These are phyloP conservation scores for Oligia latruncula DNA, from an alignment of 2,888 invertebrate species.

Conservation along the genomic window DNA sequence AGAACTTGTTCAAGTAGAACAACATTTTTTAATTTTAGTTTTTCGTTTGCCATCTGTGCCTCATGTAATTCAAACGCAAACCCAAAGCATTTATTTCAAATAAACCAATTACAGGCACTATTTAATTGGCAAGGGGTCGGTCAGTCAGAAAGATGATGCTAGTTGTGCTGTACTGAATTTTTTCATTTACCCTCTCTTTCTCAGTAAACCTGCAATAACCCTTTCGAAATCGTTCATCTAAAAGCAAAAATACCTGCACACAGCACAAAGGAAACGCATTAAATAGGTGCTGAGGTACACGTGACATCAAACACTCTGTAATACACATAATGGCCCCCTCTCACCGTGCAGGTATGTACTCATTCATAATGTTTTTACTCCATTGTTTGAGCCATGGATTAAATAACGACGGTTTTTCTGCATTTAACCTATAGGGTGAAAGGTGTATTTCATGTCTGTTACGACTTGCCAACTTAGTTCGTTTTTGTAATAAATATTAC, in stretches of 20 bases:
- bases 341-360: constrained; percentile 62
- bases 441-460: constrained; percentile 13
- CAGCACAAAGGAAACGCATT: constrained; percentile 35
- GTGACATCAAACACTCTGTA: constrained; percentile 31
- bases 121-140: no score
- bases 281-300: constrained; percentile 19
- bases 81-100: no score
- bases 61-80: no score
- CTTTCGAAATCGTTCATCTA: not conserved
- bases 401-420: constrained; percentile 46
- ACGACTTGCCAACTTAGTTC: not conserved
- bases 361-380: constrained; percentile 63
- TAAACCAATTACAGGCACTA: no score
- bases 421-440: constrained; percentile 41
- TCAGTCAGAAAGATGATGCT: no score
- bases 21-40: no score
- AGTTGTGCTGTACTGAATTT: no score
- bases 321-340: constrained; percentile 46
- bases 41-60: no score
- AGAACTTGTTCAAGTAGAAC: no score
- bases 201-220: not conserved
- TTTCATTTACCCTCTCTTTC: not conserved
- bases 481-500: constrained; percentile 17
- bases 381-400: constrained; percentile 53
- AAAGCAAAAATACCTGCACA: constrained; percentile 33